phyloP scores from a whole-genome alignment of 2,888 invertebrate genomes.

The Thereva unica region DNA sequence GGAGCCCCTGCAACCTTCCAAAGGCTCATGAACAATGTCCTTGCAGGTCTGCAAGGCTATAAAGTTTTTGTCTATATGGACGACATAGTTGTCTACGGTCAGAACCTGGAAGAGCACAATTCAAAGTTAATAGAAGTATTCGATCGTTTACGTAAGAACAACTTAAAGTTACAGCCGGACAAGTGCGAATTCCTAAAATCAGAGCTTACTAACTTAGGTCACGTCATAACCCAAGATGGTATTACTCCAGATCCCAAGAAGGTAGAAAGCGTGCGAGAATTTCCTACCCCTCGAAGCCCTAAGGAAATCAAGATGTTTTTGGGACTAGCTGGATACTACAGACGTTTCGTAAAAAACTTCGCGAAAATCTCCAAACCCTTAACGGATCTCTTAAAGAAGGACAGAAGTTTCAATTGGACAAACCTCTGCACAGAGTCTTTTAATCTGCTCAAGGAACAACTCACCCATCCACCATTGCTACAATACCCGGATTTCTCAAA shows the following conservation, averaged over 20 bases:
- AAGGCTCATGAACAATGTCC: constrained; percentile 51
- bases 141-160: constrained; percentile 40
- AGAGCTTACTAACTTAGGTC: constrained; percentile 44
- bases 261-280: constrained; percentile 19
- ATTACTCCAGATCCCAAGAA: constrained; percentile 35
- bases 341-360: constrained; percentile 37
- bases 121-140: constrained; percentile 44
- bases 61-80: constrained; percentile 43
- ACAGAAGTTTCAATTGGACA: constrained; percentile 24
- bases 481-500: constrained; percentile 50
- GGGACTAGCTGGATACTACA: constrained; percentile 43
- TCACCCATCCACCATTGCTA: constrained; percentile 46
- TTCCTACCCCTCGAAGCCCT: constrained; percentile 39
- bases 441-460: constrained; percentile 16
- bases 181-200: constrained; percentile 44
- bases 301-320: constrained; percentile 45
- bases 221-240: constrained; percentile 47
- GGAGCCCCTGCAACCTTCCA: constrained; percentile 56
- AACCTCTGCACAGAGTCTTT: too few relatives aligned
- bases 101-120: constrained; percentile 46
- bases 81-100: constrained; percentile 49
- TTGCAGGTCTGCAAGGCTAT: constrained; percentile 48
- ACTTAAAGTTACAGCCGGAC: constrained; percentile 45
- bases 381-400: constrained; percentile 17
- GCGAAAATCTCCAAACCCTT: constrained; percentile 22